Base-by-base conservation (phyloP, 2,797 vertebrate genomes). In the Lemur catta region DNA sequence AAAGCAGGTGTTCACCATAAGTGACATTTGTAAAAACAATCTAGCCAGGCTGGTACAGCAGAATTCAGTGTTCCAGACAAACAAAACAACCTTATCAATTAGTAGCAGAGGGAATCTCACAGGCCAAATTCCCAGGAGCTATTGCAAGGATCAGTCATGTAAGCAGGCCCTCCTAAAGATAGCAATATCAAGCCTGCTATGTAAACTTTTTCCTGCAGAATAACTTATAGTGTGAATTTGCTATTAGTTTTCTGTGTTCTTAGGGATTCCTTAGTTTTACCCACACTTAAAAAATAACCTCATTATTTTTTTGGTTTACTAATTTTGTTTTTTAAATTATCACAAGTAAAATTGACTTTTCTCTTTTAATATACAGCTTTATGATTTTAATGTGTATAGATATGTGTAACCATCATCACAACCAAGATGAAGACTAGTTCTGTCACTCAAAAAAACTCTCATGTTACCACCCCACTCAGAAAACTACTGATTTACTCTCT, bases 281-380 rank as follows among this genome's bases (percentile, higher is more conserved):
- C 9, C 10, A 79, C 12, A 63, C 22, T 71, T 38, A 65, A 59
- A 24, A 57, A 28, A 14, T 72, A 50, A 88, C 30, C 63, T 67
- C 28, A 71, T 59, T 71, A 65, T 18, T 74, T 22, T 55, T 94
- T 84, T 57, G 26, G 65, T 63, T 76, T 80, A 46, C 67, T 57
- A 82, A 43, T 95, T 91, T 90, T 94, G 50, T 63, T 91, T 94
- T 59, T 13, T 46, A 72, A 92, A n/a, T 78, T n/a, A 71, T 92
- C 52, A 63, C 22, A 89, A 52, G 24, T 90, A 81, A 87, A 67
- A 79, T 92, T 15, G 50, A 90, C 50, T 85, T 94, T 92, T 71
- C n/a, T 59, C 30, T 55, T 88, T 86, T 82, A 50, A 87, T 33
- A 35, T 57, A 61, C 11, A 95, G 61, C 72, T 91, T 61, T 89